A percentile compares a stretch with the other conserved stretches of the same genome.
phyloP scores from a whole-genome alignment of 2,888 invertebrate species.

The Sesamia inferens region DNA sequence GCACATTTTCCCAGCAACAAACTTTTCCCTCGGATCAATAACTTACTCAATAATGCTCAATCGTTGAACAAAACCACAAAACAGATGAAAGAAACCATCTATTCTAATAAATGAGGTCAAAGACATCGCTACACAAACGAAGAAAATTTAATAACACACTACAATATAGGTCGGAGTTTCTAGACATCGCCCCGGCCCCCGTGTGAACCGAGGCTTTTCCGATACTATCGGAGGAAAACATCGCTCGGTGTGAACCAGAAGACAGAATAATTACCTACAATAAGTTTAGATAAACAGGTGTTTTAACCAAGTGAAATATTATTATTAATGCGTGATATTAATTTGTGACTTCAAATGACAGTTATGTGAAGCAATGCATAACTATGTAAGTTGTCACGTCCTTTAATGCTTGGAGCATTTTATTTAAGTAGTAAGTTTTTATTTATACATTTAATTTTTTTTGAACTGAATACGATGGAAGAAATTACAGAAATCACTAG shows the following conservation, averaged over 20 bases:
- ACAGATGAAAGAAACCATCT: slow-evolving; percentile 37
- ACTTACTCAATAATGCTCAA: slow-evolving; percentile 50
- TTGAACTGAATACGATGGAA: no score
- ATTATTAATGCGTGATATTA: no score
- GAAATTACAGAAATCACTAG: no score
- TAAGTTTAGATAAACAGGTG: slow-evolving; percentile 11
- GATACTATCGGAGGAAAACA: slow-evolving; percentile 52
- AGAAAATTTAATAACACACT: slow-evolving; percentile 61
- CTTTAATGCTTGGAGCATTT: no score
- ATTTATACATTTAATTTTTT: no score
- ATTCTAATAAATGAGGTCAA: slow-evolving; percentile 51
- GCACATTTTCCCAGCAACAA: slow-evolving; percentile 35
- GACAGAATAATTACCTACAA: no score
- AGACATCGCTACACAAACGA: slow-evolving; percentile 53
- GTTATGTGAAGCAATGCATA: no score
- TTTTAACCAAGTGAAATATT: neutral
- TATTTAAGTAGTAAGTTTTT: no score
- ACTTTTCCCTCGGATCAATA: slow-evolving; percentile 44
- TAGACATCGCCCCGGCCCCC: slow-evolving; percentile 46
- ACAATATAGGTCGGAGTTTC: slow-evolving; percentile 63
- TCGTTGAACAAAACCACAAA: slow-evolving; percentile 28
- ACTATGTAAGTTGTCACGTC: no score
- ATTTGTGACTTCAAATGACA: no score
- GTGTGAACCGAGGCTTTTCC: slow-evolving; percentile 55
- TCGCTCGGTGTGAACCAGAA: slow-evolving; percentile 37